phyloP scores from a whole-genome alignment of 2,113 vertebrate genomes.

The Coptodon bakossiorum region DNA sequence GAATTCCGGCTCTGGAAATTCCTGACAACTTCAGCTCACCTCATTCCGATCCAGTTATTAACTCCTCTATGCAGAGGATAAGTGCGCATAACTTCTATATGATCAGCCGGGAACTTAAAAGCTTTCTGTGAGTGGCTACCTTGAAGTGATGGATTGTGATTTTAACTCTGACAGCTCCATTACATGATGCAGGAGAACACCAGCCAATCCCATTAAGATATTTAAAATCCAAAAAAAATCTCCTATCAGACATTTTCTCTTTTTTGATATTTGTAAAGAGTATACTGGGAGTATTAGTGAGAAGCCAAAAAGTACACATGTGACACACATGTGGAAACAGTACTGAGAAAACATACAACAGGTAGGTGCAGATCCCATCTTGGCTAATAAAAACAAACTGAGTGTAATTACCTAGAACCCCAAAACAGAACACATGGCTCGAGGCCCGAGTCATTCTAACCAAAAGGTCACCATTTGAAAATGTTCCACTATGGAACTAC shows the following conservation, averaged over 20 bases:
- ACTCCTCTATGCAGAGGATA: slow-evolving; percentile 9
- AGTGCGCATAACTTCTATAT: not conserved
- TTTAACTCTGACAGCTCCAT: slow-evolving; percentile 38
- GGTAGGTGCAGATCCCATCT: not conserved
- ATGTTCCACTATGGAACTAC: not conserved
- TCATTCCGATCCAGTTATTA: slow-evolving; percentile 7
- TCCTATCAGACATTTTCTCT: not conserved
- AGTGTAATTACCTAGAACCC: not conserved
- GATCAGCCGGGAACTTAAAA: slow-evolving; percentile 33
- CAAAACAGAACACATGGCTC: not conserved
- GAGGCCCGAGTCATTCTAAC: not conserved
- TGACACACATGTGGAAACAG: not conserved
- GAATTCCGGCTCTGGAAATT: slow-evolving; percentile 28
- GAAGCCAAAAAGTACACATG: not conserved
- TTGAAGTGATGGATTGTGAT: slow-evolving; percentile 25
- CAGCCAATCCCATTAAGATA: slow-evolving; percentile 26
- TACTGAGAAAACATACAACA: slow-evolving; percentile 3
- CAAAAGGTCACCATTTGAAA: not conserved
- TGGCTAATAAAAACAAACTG: not conserved
- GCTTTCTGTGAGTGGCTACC: slow-evolving; percentile 38
- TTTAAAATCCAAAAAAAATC: not conserved
- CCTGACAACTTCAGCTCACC: slow-evolving; percentile 22
- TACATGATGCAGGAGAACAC: not conserved
- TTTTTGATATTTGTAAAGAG: not conserved
- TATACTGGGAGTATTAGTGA: not conserved